Conservation (phyloP, 2,888 invertebrate species). For the Sussaba pulchella region DNA sequence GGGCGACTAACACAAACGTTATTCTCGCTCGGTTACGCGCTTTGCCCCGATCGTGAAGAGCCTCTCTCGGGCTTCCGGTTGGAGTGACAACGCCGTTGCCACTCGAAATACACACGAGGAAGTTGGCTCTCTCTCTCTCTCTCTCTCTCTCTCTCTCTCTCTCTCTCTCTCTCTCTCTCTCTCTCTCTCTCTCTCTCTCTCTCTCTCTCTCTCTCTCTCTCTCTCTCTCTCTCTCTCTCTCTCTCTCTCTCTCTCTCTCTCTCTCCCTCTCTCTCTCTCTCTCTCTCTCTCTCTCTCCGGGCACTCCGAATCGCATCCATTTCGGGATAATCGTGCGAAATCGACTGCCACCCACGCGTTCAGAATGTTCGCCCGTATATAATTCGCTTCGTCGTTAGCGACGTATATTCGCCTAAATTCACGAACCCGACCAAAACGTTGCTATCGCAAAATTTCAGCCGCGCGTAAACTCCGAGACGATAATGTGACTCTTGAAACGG, state of each 20-base stretch:
- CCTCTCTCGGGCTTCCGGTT: constrained; percentile 35
- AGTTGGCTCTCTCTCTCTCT: too few species aligned
- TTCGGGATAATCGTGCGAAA: constrained; percentile 48
- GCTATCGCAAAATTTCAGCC: background rate
- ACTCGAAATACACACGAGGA: constrained; percentile 50
- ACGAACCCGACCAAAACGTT: background rate
- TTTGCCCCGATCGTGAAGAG: constrained; percentile 29
- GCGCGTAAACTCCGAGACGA: background rate
- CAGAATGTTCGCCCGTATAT: too few species aligned
- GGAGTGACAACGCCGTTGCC: constrained; percentile 43
- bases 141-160: too few species aligned
- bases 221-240: too few species aligned
- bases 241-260: too few species aligned
- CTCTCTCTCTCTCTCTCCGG: background rate
- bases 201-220: too few species aligned
- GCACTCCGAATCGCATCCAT: constrained; percentile 17
- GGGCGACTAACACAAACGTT: constrained; percentile 33
- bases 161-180: too few species aligned
- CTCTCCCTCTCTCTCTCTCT: too few species aligned
- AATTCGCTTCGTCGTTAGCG: too few species aligned
- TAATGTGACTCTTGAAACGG: too few species aligned
- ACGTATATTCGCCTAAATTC: constrained; percentile 41
- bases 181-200: too few species aligned
- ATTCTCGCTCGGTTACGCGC: constrained; percentile 26
- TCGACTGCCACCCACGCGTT: constrained; percentile 33